Conservation (phyloP, 2,113 vertebrate species). For the Nanger granti region DNA sequence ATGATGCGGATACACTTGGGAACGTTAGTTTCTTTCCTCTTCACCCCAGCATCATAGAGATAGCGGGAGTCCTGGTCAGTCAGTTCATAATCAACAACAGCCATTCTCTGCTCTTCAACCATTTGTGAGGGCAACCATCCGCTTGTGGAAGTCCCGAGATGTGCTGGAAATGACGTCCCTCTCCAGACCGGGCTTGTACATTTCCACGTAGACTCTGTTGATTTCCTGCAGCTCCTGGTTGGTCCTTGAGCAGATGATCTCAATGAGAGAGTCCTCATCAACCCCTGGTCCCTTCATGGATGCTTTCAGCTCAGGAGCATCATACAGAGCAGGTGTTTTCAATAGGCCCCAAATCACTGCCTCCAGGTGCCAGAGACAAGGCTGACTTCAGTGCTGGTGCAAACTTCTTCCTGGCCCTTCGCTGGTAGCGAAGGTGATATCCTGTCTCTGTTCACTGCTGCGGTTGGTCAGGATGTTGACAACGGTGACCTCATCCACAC, state of each 20-base stretch:
- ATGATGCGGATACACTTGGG: neutral
- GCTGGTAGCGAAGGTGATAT: accelerated
- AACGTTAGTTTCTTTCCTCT: neutral
- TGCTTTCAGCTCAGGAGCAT: neutral
- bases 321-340: neutral
- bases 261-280: neutral
- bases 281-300: neutral
- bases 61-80: neutral
- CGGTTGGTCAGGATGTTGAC: neutral
- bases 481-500: neutral
- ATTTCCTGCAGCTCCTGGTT: neutral
- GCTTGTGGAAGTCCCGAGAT: neutral
- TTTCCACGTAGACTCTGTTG: neutral
- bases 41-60: neutral
- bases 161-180: neutral
- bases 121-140: neutral
- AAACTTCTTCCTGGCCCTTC: neutral
- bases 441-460: neutral
- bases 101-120: neutral
- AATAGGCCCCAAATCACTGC: neutral
- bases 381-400: neutral
- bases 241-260: neutral
- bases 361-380: neutral
- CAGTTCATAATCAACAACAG: neutral
- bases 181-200: neutral